Evolutionary conservation across 53 echinoderm and acorn worm genomes (phyloP).

Genomic region (Mesocentrotus franciscanus): DNA sequence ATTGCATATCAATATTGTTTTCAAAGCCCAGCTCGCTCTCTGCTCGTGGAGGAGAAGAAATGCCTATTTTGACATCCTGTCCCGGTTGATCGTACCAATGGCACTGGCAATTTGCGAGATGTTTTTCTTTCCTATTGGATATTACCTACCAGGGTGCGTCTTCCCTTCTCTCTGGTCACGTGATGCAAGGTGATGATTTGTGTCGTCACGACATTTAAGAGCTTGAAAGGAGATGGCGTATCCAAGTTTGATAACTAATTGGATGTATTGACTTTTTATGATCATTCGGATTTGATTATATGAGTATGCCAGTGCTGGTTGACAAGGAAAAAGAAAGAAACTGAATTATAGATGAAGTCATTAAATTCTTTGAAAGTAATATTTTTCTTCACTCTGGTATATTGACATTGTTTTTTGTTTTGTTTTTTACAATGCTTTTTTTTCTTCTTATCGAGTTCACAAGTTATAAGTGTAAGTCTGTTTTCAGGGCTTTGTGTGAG

Average conservation of each 20-base stretch:
- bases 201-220: neutral
- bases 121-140: constrained; percentile 29
- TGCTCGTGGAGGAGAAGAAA: constrained; percentile 1
- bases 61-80: constrained; percentile 54
- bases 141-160: constrained; percentile 23
- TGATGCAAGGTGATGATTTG: neutral
- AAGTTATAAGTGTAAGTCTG: no score
- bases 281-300: neutral
- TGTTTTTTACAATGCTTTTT: no score
- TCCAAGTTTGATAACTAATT: neutral
- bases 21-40: constrained; percentile 15
- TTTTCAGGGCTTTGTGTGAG: no score
- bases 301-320: no score
- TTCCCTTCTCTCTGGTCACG: neutral
- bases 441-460: no score
- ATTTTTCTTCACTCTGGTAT: neutral
- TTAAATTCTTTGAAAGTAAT: neutral
- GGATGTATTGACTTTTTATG: neutral
- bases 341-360: no score
- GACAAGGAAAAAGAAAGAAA: no score
- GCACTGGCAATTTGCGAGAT: constrained; percentile 23
- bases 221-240: neutral
- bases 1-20: constrained; percentile 56
- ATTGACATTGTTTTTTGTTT: no score
- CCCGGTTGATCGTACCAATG: constrained; percentile 17